Base-by-base conservation (phyloP, 2,888 invertebrate species). In the Pandemis cinnamomeana region DNA sequence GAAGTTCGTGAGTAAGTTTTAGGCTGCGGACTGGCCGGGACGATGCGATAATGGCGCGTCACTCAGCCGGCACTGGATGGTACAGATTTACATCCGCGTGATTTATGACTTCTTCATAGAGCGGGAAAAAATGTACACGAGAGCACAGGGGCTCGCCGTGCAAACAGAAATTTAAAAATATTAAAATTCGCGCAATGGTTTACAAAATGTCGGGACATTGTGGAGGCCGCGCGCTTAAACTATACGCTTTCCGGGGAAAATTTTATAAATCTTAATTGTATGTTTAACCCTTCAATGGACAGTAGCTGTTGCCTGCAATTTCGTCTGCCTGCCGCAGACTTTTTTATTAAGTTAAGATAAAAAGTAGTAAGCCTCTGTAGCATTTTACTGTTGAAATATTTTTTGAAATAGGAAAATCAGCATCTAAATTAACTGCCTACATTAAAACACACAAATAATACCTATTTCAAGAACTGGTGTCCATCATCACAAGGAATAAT, bases 91-190 rank as follows among this genome's bases (percentile, higher is more conserved):
- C 93, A 93, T 93, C 87, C 90, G 80, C 80, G 88, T 93, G 93
- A 94, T 94, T 93, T 93, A 94, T 92, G 92, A 90, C 91, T 91
- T 90, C 92, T 93, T 93, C 91, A 93, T 93, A 89, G 86, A 92
- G 90, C 91, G 91, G 90, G 91, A 89, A 89, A 90, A 89, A 90
- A 90, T 90, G 82, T 89, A 91, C 89, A 89, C 83, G 84, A 83
- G 89, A 89, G 88, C 86, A 87, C 79, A 83, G 84, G 82, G 84
- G 84, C 11, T 48, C 44, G 61, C 51, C 53, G 48, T 51, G 44
- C 27, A 53, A 67, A 44, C 15, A 13, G n/a, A 58, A 27, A 27
- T 48, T 69, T 73, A 20, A 60, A 42, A 64, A 69, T 60, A 67
- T 46, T 63, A 72, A 62, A 55, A 53, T 27, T 44, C 13, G 61